phyloP scores from a whole-genome alignment of 2,797 vertebrate species.

The Varecia variegata region DNA sequence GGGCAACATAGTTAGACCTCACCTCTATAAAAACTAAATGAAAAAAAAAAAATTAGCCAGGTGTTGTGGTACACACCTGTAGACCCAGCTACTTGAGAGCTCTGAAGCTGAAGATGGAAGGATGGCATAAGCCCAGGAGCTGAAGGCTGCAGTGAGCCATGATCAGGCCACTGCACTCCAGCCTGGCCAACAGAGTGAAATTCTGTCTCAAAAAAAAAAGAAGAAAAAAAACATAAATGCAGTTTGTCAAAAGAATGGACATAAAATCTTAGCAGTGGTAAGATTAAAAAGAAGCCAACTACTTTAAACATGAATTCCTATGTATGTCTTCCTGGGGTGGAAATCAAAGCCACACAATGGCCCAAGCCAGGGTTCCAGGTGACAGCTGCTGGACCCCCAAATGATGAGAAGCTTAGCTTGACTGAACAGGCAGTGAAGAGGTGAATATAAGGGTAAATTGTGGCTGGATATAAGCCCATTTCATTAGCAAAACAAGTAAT shows the following conservation, averaged over 20 bases:
- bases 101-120: not conserved
- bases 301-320: not conserved
- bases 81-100: not conserved
- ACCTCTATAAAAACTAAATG: not conserved
- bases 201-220: not conserved
- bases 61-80: not conserved
- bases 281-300: not conserved
- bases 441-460: not conserved
- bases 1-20: not conserved
- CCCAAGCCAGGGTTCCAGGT: rapidly evolving
- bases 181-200: not conserved
- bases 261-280: not conserved
- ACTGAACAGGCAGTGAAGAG: rapidly evolving
- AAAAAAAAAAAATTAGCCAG: not conserved
- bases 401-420: not conserved
- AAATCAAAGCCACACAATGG: not conserved
- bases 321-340: not conserved
- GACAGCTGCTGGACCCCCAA: no score
- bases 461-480: not conserved
- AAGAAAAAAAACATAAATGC: not conserved
- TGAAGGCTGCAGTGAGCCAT: not conserved
- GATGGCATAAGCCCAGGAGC: not conserved
- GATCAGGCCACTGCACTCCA: not conserved
- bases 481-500: not conserved
- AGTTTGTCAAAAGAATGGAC: not conserved